Evolutionary conservation across 2,797 vertebrate genomes (phyloP).

Genomic region (Danio choprae): DNA sequence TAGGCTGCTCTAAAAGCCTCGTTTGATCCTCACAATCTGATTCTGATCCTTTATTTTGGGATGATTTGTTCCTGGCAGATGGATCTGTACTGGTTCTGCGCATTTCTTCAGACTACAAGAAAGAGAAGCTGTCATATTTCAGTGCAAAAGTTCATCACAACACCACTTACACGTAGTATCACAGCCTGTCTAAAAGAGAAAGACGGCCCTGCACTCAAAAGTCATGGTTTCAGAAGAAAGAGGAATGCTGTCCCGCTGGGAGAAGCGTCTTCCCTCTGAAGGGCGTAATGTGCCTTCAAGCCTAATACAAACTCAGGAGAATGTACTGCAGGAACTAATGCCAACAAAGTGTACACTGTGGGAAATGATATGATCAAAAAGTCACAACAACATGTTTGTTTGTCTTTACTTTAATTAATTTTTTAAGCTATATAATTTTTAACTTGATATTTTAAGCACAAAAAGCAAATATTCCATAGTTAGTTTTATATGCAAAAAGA

Average conservation of each 20-base stretch:
- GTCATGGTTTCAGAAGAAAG: slow-evolving; percentile 61
- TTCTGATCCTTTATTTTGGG: not conserved
- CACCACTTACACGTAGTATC: not conserved
- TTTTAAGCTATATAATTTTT: too few relatives aligned
- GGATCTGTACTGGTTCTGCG: slow-evolving; percentile 45
- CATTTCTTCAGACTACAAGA: slow-evolving; percentile 43
- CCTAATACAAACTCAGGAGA: slow-evolving; percentile 33
- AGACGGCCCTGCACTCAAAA: slow-evolving; percentile 30
- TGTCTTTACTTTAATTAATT: too few relatives aligned
- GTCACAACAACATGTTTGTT: too few relatives aligned
- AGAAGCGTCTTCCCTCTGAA: slow-evolving; percentile 61
- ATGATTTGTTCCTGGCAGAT: slow-evolving; percentile 1
- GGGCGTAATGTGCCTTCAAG: slow-evolving; percentile 53
- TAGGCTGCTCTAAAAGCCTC: slow-evolving; percentile 31
- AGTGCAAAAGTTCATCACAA: not conserved
- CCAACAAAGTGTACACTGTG: slow-evolving; percentile 20
- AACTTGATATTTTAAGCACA: too few relatives aligned
- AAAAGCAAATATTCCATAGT: too few relatives aligned
- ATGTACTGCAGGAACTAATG: slow-evolving; percentile 20
- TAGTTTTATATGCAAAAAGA: too few relatives aligned
- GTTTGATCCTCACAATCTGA: slow-evolving; percentile 21
- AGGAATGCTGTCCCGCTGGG: slow-evolving; percentile 68
- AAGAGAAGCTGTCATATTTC: slow-evolving; percentile 52
- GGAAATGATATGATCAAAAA: too few relatives aligned
- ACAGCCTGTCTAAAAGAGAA: slow-evolving; percentile 5